Evolutionary conservation across 2,113 vertebrate species (phyloP).

Genomic region (Saimiri boliviensis): DNA sequence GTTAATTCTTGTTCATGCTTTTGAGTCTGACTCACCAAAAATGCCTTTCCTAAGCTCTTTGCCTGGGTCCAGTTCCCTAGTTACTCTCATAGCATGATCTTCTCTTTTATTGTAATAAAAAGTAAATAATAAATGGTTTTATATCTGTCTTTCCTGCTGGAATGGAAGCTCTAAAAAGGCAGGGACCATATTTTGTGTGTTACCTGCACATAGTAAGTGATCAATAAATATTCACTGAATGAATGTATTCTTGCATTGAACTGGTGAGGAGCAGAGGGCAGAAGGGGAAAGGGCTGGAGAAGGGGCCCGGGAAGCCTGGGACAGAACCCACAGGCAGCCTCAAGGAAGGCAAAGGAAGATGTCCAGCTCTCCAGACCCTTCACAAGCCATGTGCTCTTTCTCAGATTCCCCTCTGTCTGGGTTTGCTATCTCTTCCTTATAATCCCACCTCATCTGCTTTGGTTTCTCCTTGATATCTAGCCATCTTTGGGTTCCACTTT

Average conservation of each 20-base stretch:
- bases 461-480: neutral
- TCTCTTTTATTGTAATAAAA: constrained; percentile 16
- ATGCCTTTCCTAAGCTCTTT: neutral
- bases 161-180: neutral
- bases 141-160: neutral
- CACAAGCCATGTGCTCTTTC: neutral
- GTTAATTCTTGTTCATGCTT: neutral
- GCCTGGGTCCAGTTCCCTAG: neutral
- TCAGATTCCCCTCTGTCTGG: neutral
- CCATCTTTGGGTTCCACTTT: neutral
- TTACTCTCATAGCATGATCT: neutral
- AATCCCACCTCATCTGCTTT: neutral
- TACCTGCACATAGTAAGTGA: neutral
- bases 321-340: neutral
- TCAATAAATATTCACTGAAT: neutral
- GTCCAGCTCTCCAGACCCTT: neutral
- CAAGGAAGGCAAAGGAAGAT: neutral
- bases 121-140: neutral
- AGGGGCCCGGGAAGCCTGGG: neutral
- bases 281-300: neutral
- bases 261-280: neutral
- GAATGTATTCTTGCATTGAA: neutral
- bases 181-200: neutral
- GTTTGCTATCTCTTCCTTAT: neutral
- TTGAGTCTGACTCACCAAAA: neutral